Base-by-base conservation (phyloP, 2,113 vertebrate species). In the Seriola dumerili region DNA sequence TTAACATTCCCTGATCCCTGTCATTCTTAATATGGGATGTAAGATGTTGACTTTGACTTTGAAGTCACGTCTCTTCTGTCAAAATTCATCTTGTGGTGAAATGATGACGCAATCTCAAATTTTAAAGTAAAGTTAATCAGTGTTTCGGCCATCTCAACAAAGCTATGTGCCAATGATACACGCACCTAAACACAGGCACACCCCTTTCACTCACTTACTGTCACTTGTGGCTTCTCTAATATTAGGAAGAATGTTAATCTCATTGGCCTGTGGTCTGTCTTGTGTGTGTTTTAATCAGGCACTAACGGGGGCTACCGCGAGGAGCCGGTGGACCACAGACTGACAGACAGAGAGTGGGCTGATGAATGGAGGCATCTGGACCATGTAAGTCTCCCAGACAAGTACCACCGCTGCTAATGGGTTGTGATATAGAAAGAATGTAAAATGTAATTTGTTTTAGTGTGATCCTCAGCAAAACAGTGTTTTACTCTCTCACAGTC, bases 301-400 rank as follows among this genome's bases (percentile, higher is more conserved):
- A 88, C 97, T 84, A 99, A 98, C 58, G 98, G 97, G 78, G 96
- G 97, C 48, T 99, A 97, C 95, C 97, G 97, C 58, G 98, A 99
- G 44, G 98, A 99, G 88, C 96, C 97, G 25, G 97, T 99, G 87
- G 98, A 99, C 93, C 98, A 99, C 93, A 97, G 98, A 84, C 94
- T 99, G 89, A 99, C 98, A 0, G 98, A 99, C 94, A 94, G 98
- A 82, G 98, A 99, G 92, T 99, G 98, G 98, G 98, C 98, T 38
- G 98, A 99, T 12, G 98, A 99, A 92, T 99, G 98, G 98, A 97
- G 99, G 92, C 98, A 99, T 94, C 96, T 99, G 8, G 98, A 99
- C 93, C 97, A 99, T n/a, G 98, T 99, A 97, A 97, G 97, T 83
- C 58, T 72, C 29, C 68, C 13, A 70, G 72, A 85, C 81, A 66